These are phyloP conservation scores for Falcunculus frontatus DNA, from an alignment of 2,113 vertebrate species.

Conservation along the genomic window DNA sequence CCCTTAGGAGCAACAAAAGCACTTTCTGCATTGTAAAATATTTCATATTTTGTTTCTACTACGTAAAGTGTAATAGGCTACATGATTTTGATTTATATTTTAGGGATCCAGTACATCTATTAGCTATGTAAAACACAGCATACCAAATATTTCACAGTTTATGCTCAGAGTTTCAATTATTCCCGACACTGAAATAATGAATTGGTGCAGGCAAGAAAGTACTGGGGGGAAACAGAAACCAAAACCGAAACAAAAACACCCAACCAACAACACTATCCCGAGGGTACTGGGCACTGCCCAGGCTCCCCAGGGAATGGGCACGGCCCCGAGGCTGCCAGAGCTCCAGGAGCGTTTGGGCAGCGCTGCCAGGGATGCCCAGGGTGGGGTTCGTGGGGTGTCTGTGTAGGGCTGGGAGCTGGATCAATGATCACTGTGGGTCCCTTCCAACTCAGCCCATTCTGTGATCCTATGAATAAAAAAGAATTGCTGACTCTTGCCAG, in stretches of 20 bases:
- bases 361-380: neutral
- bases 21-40: conserved; percentile 5
- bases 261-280: neutral
- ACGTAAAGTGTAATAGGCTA: neutral
- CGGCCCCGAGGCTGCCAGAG: neutral
- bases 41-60: conserved; percentile 6
- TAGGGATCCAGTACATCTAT: neutral
- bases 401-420: accelerated
- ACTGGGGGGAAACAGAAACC: accelerated
- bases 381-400: neutral
- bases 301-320: neutral
- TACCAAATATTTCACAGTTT: conserved; percentile 18
- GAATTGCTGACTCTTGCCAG: neutral
- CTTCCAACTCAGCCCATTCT: neutral
- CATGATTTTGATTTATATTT: conserved; percentile 37
- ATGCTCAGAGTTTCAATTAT: neutral
- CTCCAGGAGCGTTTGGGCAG: accelerated
- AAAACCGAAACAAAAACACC: neutral
- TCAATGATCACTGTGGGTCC: neutral
- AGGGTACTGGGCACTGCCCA: neutral
- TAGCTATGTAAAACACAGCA: conserved; percentile 6
- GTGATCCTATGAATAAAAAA: neutral
- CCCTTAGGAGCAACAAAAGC: neutral
- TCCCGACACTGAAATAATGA: neutral
- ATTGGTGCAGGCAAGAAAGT: neutral